phyloP scores from a whole-genome alignment of 2,113 vertebrate species.

The Scortum barcoo region DNA sequence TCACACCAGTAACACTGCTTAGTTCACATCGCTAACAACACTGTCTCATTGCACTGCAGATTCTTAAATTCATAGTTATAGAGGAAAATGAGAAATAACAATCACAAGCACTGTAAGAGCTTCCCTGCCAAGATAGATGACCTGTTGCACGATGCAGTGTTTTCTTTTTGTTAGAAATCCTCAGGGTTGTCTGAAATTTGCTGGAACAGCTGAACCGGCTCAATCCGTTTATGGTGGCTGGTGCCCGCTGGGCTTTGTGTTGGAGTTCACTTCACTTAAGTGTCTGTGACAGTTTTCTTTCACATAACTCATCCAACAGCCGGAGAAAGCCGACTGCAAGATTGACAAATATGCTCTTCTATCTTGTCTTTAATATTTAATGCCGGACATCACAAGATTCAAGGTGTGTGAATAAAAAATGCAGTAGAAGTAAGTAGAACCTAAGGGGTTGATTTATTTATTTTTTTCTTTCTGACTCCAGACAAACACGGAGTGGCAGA shows the following conservation, averaged over 20 bases:
- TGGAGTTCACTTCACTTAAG: slow-evolving; percentile 3
- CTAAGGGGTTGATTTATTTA: background rate
- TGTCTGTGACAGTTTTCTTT: slow-evolving; percentile 3
- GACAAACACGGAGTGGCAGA: slow-evolving; percentile 17
- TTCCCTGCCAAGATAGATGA: background rate
- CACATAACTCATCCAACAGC: slow-evolving; percentile 8
- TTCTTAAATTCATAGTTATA: background rate
- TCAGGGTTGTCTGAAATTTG: background rate
- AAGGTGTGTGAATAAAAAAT: background rate
- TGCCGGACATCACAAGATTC: slow-evolving; percentile 2
- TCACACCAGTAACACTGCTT: background rate
- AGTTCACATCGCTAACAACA: background rate
- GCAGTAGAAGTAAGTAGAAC: background rate
- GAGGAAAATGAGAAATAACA: background rate
- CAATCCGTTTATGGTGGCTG: slow-evolving; percentile 5
- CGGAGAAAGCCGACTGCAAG: background rate
- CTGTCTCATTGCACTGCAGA: background rate
- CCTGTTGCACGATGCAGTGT: background rate
- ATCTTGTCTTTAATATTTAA: slow-evolving; percentile 21
- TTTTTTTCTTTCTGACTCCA: too few relatives aligned
- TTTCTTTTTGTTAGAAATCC: background rate
- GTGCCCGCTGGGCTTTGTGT: background rate
- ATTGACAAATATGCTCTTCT: background rate
- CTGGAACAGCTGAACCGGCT: slow-evolving; percentile 27
- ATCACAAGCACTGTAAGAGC: background rate